Evolutionary conservation across 2,113 vertebrate species (phyloP).

Genomic region (pig (Sus scrofa)): T2T-Sscrofa CM000829.6:19327501-19328000

Average conservation of each 20-base stretch:
- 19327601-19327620: too few relatives aligned
- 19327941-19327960: not conserved
- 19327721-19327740: too few relatives aligned
- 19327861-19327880: too few relatives aligned
- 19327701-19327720: too few relatives aligned
- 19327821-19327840: too few relatives aligned
- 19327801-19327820: too few relatives aligned
- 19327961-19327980: not conserved
- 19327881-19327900: not conserved
- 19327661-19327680: not conserved
- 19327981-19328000: not conserved
- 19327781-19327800: too few relatives aligned
- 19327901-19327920: not conserved
- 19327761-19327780: too few relatives aligned
- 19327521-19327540: not conserved
- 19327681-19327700: too few relatives aligned
- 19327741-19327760: too few relatives aligned
- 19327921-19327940: not conserved
- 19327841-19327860: not conserved
- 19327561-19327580: not conserved
- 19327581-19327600: not conserved
- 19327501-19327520: not conserved
- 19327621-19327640: too few relatives aligned
- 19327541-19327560: not conserved
- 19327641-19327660: fast-evolving